Evolutionary conservation across 2,113 vertebrate genomes (phyloP).

Genomic region (Nycticryphes semicollaris): DNA sequence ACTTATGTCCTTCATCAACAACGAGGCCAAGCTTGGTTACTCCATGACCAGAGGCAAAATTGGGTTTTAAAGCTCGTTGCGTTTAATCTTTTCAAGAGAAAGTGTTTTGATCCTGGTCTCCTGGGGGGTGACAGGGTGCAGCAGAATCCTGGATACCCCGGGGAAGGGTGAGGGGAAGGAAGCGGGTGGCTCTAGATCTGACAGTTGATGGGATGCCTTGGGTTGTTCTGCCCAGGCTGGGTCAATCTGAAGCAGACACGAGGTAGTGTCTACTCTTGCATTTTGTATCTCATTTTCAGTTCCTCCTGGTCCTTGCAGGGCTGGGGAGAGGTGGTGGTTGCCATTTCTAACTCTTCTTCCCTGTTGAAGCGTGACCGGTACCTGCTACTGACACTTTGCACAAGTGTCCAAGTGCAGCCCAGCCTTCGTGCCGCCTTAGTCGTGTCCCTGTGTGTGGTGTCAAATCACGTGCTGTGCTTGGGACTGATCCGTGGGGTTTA

Average conservation of each 20-base stretch:
- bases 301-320: background rate
- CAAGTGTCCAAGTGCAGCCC: background rate
- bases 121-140: background rate
- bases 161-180: rapidly evolving
- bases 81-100: background rate
- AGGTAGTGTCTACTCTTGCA: background rate
- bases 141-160: background rate
- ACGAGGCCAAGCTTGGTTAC: conserved; percentile 95
- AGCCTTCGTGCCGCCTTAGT: background rate
- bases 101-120: background rate
- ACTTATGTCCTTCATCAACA: conserved; percentile 97
- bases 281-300: background rate
- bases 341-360: background rate
- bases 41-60: conserved; percentile 96
- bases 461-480: background rate
- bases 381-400: background rate
- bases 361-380: background rate
- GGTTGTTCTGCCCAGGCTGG: background rate
- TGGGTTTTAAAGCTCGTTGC: conserved; percentile 80
- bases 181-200: background rate
- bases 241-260: background rate
- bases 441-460: background rate
- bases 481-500: background rate
- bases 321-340: background rate
- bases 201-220: background rate